Base-by-base conservation (phyloP, 1,140 invertebrate genomes). In the Zophobas atratus region DNA sequence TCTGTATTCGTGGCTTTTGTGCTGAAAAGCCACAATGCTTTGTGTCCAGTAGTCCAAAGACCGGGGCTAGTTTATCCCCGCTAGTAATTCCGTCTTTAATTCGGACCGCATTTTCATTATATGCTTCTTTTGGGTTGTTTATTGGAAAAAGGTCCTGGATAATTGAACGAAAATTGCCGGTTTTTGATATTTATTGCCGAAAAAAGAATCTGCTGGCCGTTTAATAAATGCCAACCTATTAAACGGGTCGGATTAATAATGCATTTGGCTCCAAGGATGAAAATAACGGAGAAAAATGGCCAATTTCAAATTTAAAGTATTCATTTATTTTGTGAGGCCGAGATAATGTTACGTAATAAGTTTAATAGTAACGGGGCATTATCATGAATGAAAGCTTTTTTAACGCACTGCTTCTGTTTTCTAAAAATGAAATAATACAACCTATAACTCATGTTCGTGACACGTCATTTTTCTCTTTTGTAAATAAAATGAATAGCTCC, bases 401-500 rank as follows among this genome's bases (percentile, higher is more conserved):
- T 73, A 73, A 57, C 56, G 38, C 56, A 76, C 43, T 36, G 49
- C 56, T 49, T 49, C 60, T 67, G 56, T 48, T 48, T 63, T 48
- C 60, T 63, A 76, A 76, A 76, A 55, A 76, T 76, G 75, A 76
- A 76, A 76, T 76, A 76, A 70, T 76, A 76, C 75, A 76, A 43
- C 48, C 60, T 76, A 76, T 76, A 70, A 76, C 60, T 76, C 75
- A 76, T 76, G 75, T 51, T 70, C 75, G 53, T 76, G 75, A 76
- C 75, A 76, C 75, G 63, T 56, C 75, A 76, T 76, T 76, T 76
- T 76, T 76, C 75, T 76, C 75, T 67, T 76, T 70, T 76, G 63
- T 70, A 76, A 76, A 76, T 76, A 76, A 76, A 76, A 76, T 76
- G 75, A 56, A 76, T 76, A 55, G 75, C 48, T 53, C 48, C 46